These are phyloP conservation scores for Verasper variegatus DNA, from an alignment of 2,113 vertebrate genomes.

Conservation along the genomic window DNA sequence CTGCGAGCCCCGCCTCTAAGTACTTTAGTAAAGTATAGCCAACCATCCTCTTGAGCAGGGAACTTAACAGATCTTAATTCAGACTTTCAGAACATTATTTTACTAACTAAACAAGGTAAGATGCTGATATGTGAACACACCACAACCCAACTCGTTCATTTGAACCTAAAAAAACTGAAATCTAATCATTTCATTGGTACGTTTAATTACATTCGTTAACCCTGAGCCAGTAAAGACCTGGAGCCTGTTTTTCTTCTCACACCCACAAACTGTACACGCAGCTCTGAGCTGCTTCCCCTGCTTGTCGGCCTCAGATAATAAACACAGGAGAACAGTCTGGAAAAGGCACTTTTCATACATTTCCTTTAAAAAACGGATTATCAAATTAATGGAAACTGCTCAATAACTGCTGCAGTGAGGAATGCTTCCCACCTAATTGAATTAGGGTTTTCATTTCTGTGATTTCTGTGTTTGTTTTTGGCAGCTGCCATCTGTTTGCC, in stretches of 20 bases:
- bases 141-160: slow-evolving; percentile 11
- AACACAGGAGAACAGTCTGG: slow-evolving; percentile 58
- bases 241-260: slow-evolving; percentile 68
- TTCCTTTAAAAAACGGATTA: slow-evolving; percentile 73
- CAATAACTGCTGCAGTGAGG: slow-evolving; percentile 68
- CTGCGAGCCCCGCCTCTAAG: too few relatives aligned
- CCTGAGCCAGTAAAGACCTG: slow-evolving; percentile 61
- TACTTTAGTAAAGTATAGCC: too few relatives aligned
- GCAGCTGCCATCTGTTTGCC: slow-evolving; percentile 82
- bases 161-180: slow-evolving; percentile 5
- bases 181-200: slow-evolving; percentile 52
- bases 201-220: slow-evolving; percentile 72
- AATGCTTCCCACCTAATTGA: slow-evolving; percentile 80
- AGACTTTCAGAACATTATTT: too few relatives aligned
- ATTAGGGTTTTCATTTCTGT: slow-evolving; percentile 77
- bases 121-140: neutral
- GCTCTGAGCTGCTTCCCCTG: slow-evolving; percentile 45
- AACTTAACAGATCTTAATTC: too few relatives aligned
- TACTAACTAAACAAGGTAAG: neutral
- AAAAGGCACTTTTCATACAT: slow-evolving; percentile 57
- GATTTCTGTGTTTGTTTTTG: slow-evolving; percentile 78
- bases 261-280: slow-evolving; percentile 35
- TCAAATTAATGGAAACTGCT: slow-evolving; percentile 82
- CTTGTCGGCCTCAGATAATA: slow-evolving; percentile 64
- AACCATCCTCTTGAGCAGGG: too few relatives aligned